phyloP scores from a whole-genome alignment of 2,797 vertebrate genomes.

The Lacerta agilis region DNA sequence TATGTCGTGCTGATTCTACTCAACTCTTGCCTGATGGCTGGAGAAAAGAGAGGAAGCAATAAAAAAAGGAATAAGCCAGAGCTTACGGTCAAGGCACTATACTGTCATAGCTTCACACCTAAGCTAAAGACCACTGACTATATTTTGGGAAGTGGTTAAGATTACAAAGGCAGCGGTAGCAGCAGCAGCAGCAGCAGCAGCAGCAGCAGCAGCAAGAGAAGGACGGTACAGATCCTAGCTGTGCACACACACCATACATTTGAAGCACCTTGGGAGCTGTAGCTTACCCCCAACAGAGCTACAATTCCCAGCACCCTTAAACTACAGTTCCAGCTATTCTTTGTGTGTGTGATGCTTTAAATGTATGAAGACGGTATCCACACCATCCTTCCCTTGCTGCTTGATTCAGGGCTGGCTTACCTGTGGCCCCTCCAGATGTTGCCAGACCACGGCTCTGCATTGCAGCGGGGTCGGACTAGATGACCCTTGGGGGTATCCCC shows the following conservation, averaged over 20 bases:
- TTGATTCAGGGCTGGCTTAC: background rate
- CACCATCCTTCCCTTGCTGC: no score
- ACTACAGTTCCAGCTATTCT: no score
- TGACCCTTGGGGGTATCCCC: background rate
- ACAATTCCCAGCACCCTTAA: no score
- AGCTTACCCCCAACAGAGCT: no score
- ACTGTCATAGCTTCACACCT: background rate
- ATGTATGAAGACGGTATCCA: no score
- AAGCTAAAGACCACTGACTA: background rate
- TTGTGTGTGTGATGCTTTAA: no score
- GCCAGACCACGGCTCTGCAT: no score
- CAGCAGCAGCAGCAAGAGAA: background rate
- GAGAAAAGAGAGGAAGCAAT: background rate
- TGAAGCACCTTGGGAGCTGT: no score
- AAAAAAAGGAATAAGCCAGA: background rate
- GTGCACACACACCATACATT: no score
- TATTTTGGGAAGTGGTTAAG: background rate
- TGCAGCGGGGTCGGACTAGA: no score
- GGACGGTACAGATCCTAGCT: background rate
- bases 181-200: no score
- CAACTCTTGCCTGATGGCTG: slow-evolving; percentile 97
- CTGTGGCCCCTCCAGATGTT: no score
- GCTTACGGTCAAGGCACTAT: background rate
- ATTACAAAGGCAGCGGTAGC: background rate
- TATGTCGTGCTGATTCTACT: slow-evolving; percentile 95